These are phyloP conservation scores for Dilophus febrilis DNA, from an alignment of 2,888 invertebrate genomes.

Conservation along the genomic window DNA sequence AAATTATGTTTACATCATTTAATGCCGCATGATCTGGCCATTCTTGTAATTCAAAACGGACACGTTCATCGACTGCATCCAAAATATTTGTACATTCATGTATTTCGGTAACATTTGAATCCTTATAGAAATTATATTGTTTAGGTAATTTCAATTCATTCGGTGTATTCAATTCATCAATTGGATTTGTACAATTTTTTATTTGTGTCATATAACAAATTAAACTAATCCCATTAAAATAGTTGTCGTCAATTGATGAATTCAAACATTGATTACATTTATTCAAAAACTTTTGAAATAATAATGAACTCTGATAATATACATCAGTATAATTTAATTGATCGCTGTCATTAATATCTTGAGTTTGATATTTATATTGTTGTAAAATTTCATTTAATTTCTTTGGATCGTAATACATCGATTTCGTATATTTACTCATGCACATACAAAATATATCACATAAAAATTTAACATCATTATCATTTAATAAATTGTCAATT, in stretches of 20 bases:
- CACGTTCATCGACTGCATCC: conserved; percentile 40
- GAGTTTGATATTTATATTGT: conserved; percentile 4
- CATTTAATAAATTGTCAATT: conserved; percentile 16
- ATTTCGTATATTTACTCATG: conserved; percentile 20
- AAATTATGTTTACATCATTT: conserved; percentile 40
- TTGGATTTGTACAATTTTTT: conserved; percentile 15
- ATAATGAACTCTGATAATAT: conserved; percentile 20
- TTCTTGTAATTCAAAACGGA: conserved; percentile 46
- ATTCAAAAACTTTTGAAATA: conserved; percentile 21
- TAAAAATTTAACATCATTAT: conserved; percentile 14
- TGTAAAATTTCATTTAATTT: background rate
- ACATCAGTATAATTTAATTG: conserved; percentile 8
- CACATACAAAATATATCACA: conserved; percentile 21
- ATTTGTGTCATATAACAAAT: conserved; percentile 23
- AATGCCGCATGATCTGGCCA: conserved; percentile 88
- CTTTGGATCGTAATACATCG: conserved; percentile 17
- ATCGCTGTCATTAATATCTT: no score
- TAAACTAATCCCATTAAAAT: conserved; percentile 21
- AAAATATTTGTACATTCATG: conserved; percentile 54
- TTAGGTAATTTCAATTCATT: conserved; percentile 5
- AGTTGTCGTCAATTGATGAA: conserved; percentile 18
- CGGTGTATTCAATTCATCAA: conserved; percentile 6
- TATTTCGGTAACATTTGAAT: conserved; percentile 63
- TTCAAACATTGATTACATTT: conserved; percentile 21
- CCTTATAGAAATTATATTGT: conserved; percentile 61